Evolutionary conservation across 2,797 vertebrate genomes (phyloP).

Genomic region (Argentina silus): DNA sequence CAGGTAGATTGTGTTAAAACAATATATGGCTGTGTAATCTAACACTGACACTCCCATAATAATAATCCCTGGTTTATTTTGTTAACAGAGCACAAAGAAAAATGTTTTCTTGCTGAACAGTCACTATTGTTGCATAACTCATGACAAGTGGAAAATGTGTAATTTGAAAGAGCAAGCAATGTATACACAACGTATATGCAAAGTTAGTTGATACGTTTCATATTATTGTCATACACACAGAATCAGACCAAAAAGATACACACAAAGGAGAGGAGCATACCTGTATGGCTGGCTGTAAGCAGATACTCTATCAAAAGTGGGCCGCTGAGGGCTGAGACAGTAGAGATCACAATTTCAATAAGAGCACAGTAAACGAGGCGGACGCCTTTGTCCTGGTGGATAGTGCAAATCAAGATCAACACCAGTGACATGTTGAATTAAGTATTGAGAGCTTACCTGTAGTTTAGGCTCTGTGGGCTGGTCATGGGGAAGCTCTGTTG

Average conservation of each 20-base stretch:
- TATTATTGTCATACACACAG: background rate
- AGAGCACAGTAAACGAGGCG: background rate
- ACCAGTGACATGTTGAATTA: background rate
- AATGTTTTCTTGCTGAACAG: no score
- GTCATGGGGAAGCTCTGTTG: slow-evolving; percentile 28
- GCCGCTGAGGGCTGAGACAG: background rate
- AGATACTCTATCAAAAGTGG: background rate
- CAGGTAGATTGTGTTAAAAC: no score
- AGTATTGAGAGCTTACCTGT: slow-evolving; percentile 31
- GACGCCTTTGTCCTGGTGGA: no score
- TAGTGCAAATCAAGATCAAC: background rate
- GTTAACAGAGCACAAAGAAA: no score
- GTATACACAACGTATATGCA: background rate
- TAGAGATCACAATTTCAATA: background rate
- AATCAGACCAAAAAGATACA: background rate
- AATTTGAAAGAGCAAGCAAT: background rate
- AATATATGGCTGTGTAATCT: no score
- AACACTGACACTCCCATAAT: background rate
- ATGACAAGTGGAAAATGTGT: background rate
- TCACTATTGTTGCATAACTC: no score
- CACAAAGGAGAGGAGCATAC: background rate
- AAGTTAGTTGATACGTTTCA: background rate
- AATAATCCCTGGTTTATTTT: background rate
- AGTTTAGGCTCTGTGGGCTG: background rate
- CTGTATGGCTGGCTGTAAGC: background rate